Percentiles rank a stretch among this genome's conserved stretches.
These are phyloP conservation scores for Syngnathus floridae DNA, from an alignment of 2,113 vertebrate genomes.

Conservation along the genomic window DNA sequence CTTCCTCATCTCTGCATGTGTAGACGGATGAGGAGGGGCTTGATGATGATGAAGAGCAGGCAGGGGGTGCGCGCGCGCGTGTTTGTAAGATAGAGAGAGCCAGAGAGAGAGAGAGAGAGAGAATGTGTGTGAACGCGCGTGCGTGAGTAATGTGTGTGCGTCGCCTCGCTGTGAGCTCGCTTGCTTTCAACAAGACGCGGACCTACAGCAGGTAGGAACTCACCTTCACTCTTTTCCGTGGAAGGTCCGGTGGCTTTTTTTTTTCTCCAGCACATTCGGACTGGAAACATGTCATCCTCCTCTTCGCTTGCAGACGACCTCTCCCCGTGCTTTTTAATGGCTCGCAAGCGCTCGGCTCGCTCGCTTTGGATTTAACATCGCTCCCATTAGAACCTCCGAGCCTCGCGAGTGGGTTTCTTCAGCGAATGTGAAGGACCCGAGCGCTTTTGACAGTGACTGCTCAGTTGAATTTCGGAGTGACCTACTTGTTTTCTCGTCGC, in stretches of 20 bases:
- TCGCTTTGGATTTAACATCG: conserved; percentile 17
- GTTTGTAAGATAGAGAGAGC: background rate
- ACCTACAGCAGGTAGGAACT: conserved; percentile 66
- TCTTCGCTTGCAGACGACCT: conserved; percentile 34
- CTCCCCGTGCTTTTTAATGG: conserved; percentile 21
- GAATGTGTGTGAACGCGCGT: background rate
- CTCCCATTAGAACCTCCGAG: conserved; percentile 11
- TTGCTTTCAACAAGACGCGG: conserved; percentile 54
- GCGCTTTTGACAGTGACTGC: conserved; percentile 54
- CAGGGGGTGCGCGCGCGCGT: conserved; percentile 26
- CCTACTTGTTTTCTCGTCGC: conserved; percentile 39
- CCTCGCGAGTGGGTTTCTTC: conserved; percentile 6
- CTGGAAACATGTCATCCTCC: conserved; percentile 36
- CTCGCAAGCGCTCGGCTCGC: background rate
- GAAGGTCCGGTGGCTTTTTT: conserved; percentile 10
- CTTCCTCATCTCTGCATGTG: conserved; percentile 19
- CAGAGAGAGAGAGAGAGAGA: too few species aligned
- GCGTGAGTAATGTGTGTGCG: conserved; percentile 21
- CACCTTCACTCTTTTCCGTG: conserved; percentile 4
- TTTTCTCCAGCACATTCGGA: conserved; percentile 36
- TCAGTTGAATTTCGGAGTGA: conserved; percentile 30
- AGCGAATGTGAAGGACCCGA: conserved; percentile 21
- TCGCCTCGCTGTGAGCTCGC: conserved; percentile 53
- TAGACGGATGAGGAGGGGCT: conserved; percentile 70
- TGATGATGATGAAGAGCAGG: conserved; percentile 57